Base-by-base conservation (phyloP, 1,140 invertebrate species). In the Plutomurus gul region DNA sequence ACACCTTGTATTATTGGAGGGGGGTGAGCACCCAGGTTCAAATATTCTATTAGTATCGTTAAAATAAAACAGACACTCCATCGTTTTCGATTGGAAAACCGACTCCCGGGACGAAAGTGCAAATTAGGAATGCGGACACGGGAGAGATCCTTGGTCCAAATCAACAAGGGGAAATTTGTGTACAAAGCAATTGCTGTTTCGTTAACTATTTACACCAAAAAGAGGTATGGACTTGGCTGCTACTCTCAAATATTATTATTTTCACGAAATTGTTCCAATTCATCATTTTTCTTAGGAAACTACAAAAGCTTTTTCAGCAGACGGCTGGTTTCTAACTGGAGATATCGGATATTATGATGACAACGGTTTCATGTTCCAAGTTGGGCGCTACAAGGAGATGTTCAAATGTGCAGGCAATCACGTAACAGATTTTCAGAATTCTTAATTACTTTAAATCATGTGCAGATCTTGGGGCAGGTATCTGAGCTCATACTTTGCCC, bases 291-390 rank as follows among this genome's bases (percentile, higher is more conserved):
- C 40, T 18, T 11, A 75, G 60, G 74, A 33, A 13, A 79, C 78
- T 2, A 70, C 30, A 18, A 75, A 79, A 11, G 36, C 78, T 1
- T 79, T 79, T 75, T 46, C 47, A 16, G 76, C 79, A 16, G 83
- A 83, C 5, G 85, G 84, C 81, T 97, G 94, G 93, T 76, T 85
- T 65, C 77, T 65, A 40, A 84, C 85, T 6, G 85, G 85, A 1
- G 85, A 86, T 72, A 78, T 85, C 20, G 85, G 82, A 16, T 83
- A 83, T 20, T 84, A 83, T 37, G 82, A 85, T 49, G 77, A 82
- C n/a, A 84, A 85, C 22, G 85, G 83, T 8, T 82, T 76, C 43
- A 81, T 86, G 22, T 84, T 81, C 49, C 79, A 86, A n/a, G 80
- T 84, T 20, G 85, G 85, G 65, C 82, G 86, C 36, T 72, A 83